A percentile compares a stretch with the other conserved stretches of the same genome.
Evolutionary conservation across 2,113 vertebrate species (phyloP).

Genomic region (Anhinga rufa): DNA sequence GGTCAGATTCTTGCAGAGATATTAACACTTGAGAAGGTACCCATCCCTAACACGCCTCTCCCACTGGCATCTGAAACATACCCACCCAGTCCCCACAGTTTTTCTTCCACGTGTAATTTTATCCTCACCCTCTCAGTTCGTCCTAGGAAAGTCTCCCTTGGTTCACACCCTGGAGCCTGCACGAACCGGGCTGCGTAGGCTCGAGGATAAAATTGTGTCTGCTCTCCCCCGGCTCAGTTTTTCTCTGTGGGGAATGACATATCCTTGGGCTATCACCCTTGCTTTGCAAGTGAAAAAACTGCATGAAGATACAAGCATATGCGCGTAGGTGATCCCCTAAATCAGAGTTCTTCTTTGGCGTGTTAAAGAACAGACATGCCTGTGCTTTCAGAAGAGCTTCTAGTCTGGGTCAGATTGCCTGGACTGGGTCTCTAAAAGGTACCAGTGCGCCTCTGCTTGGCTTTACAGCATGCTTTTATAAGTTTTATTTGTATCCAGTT

Average conservation of each 20-base stretch:
- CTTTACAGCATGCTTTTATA: neutral
- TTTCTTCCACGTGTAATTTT: neutral
- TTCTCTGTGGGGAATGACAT: neutral
- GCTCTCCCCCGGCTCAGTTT: neutral
- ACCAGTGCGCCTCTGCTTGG: neutral
- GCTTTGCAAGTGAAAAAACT: neutral
- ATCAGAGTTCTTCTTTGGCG: neutral
- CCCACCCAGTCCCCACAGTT: neutral
- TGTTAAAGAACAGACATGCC: neutral
- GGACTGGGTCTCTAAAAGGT: neutral
- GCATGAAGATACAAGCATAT: neutral
- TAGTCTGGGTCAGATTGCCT: neutral
- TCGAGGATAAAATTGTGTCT: neutral
- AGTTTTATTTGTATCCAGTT: neutral
- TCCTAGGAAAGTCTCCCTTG: neutral
- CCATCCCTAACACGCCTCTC: neutral
- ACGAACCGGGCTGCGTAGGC: neutral
- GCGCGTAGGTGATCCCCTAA: neutral
- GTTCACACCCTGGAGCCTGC: neutral
- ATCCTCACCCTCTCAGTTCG: neutral
- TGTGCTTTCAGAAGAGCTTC: neutral
- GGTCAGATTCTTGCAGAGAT: neutral
- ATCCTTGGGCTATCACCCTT: neutral
- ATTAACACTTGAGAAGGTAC: neutral
- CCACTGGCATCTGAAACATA: neutral